Base-by-base conservation (phyloP, 2,113 vertebrate species). In the Paraplagusia blochii region DNA sequence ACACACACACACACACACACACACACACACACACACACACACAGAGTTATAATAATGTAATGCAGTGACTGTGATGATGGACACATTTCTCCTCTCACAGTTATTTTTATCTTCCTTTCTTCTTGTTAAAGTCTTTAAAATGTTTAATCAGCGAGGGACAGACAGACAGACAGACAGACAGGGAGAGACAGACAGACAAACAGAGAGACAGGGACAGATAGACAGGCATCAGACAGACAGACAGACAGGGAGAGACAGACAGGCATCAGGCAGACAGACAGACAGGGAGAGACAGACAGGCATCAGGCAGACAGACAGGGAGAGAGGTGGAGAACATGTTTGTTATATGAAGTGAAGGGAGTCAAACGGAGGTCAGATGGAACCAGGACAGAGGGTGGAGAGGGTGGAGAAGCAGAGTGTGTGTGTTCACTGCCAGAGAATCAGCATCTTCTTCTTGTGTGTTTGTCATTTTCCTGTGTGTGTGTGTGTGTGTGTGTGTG, bases 401-500 rank as follows among this genome's bases (percentile, higher is more conserved):
- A 69, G 63, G 63, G 29, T 49, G 5, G 15, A n/a, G 49, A 66
- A 14, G 49, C 51, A 49, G 51, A 44, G 34, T 11, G 1, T 29
- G 22, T 29, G 22, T 29, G 22, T 29, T 29, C 6, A 29, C 22
- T 29, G 22, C 6, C 22, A 29, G 22, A 29, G 6, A 29, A 73
- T 76, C 62, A 62, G 9, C 3, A 12, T 60, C 43, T 16, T 44
- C 43, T 16, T 38, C 33, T 17, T 51, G 51, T 55, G 63, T 50
- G 45, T 38, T 39, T 66, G 48, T 53, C 49, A 46, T 43, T 72
- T 44, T 56, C 12, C 29, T 66, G 66, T 60, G 62, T 53, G 16
- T 16, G 66, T 49, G 66, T 40, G 66, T 44, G 63, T 53, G 76
- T 29, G 65, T 40, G 78, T 68, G 77, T 83, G 77, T 74, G 66